phyloP scores from a whole-genome alignment of 2,797 vertebrate species.

The Allobates femoralis region DNA sequence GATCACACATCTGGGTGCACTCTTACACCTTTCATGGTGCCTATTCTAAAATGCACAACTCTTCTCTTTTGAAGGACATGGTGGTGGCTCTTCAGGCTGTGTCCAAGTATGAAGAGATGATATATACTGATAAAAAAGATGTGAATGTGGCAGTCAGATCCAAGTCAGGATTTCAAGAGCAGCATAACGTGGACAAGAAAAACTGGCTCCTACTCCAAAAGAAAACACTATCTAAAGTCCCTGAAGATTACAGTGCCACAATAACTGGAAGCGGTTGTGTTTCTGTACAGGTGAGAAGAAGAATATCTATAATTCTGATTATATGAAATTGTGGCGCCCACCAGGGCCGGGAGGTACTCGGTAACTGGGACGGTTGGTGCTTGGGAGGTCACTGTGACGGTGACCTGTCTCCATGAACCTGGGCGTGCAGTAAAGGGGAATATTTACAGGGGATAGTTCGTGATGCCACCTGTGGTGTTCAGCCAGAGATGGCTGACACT shows the following conservation, averaged over 20 bases:
- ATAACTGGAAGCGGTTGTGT: conserved; percentile 80
- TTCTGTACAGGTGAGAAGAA: conserved; percentile 79
- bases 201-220: conserved; percentile 85
- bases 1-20: no score
- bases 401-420: no score
- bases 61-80: conserved; percentile 78
- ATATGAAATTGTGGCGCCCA: no score
- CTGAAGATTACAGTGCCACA: conserved; percentile 73
- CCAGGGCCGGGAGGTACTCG: no score
- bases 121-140: conserved; percentile 75
- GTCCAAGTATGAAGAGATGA: conserved; percentile 79
- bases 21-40: no score
- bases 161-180: conserved; percentile 68
- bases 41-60: not conserved
- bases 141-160: conserved; percentile 76
- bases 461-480: no score
- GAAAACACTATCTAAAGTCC: conserved; percentile 71
- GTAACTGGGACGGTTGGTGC: no score
- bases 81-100: conserved; percentile 89
- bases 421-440: no score
- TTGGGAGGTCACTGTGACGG: no score
- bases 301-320: not conserved
- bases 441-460: no score
- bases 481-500: no score
- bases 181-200: conserved; percentile 75